Evolutionary conservation across 2,113 vertebrate species (phyloP).

Genomic region (Ageneiosus marmoratus): DNA sequence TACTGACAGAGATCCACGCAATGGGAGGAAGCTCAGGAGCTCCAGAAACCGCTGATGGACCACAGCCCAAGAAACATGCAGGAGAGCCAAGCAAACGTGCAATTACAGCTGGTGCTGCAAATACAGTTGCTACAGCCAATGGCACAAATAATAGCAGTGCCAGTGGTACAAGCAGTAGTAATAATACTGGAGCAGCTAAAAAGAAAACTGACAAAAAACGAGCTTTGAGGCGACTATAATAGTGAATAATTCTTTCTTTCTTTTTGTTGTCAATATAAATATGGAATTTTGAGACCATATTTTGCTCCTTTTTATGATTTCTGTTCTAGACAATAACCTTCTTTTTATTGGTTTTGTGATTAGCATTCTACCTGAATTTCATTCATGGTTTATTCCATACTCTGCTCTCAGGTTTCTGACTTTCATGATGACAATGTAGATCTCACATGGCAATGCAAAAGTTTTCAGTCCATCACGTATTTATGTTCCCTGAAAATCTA

Average conservation of each 20-base stretch:
- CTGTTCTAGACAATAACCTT: conserved; percentile 45
- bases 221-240: conserved; percentile 87
- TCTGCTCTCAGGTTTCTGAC: conserved; percentile 48
- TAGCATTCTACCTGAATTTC: conserved; percentile 8
- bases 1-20: conserved; percentile 88
- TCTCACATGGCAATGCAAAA: background rate
- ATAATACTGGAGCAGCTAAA: conserved; percentile 78
- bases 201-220: conserved; percentile 94
- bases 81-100: conserved; percentile 80
- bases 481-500: background rate
- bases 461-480: conserved; percentile 4
- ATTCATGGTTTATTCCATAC: conserved; percentile 8
- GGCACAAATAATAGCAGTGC: conserved; percentile 65
- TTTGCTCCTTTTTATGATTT: conserved; percentile 57
- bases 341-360: conserved; percentile 42
- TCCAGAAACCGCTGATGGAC: conserved; percentile 74
- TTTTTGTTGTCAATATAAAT: conserved; percentile 68
- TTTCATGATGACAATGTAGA: conserved; percentile 37
- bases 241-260: conserved; percentile 46
- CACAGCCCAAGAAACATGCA: conserved; percentile 90
- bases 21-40: conserved; percentile 70
- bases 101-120: conserved; percentile 69
- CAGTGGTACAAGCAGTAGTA: conserved; percentile 63
- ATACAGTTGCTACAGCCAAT: conserved; percentile 64
- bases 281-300: conserved; percentile 69